These are phyloP conservation scores for Papio anubis DNA, from an alignment of 2,113 vertebrate genomes.

Conservation along the genomic window DNA sequence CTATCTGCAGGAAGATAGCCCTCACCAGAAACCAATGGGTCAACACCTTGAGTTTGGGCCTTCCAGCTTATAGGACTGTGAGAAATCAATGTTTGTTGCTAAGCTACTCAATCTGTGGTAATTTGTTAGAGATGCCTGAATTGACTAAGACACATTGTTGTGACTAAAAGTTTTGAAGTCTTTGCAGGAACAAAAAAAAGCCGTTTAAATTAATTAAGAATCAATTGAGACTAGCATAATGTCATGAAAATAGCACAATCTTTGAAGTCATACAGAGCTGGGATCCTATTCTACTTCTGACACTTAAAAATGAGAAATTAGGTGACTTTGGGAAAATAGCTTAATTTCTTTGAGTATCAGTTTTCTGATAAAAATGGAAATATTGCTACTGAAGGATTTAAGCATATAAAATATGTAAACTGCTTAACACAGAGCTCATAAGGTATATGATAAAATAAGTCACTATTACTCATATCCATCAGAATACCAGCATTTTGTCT, in stretches of 20 bases:
- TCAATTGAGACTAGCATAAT: not conserved
- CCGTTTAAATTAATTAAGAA: conserved; percentile 15
- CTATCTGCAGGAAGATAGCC: not conserved
- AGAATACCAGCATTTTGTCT: not conserved
- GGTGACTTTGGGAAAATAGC: not conserved
- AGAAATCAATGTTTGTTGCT: not conserved
- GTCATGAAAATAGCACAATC: not conserved
- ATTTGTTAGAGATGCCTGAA: not conserved
- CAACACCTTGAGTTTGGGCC: not conserved
- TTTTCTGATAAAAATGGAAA: not conserved
- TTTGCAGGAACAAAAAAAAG: not conserved
- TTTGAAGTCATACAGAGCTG: not conserved
- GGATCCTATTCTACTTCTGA: not conserved
- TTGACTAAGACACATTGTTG: not conserved
- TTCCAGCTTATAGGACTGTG: not conserved
- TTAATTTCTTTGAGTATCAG: not conserved
- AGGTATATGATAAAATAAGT: not conserved
- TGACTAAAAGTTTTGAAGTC: not conserved
- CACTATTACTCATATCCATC: not conserved
- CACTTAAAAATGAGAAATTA: not conserved
- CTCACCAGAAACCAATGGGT: not conserved
- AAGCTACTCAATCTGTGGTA: not conserved
- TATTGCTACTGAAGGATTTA: not conserved
- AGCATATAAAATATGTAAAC: not conserved
- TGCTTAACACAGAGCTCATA: not conserved